Conservation (phyloP, 2,888 invertebrate species). For the Pristionchus maxplancki region DNA sequence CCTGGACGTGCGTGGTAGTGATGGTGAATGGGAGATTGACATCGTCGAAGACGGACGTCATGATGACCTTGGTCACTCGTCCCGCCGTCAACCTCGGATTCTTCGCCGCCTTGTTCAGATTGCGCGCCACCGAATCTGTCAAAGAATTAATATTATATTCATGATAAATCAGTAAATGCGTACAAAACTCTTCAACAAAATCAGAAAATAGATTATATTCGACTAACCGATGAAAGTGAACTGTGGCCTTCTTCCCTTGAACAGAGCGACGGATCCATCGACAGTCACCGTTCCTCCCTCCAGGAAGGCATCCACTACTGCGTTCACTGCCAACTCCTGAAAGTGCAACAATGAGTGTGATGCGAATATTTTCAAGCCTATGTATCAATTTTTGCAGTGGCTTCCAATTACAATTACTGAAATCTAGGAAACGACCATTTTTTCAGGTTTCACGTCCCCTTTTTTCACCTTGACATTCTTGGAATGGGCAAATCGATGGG, state of each 20-base stretch:
- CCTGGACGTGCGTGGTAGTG: slow-evolving; percentile 24
- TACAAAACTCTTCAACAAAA: too few relatives aligned
- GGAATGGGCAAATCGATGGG: slow-evolving; percentile 25
- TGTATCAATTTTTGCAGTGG: too few relatives aligned
- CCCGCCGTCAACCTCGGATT: background rate
- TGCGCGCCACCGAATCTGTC: slow-evolving; percentile 31
- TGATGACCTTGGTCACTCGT: background rate
- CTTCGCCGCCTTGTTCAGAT: slow-evolving; percentile 36
- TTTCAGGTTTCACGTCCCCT: background rate
- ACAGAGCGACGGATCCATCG: background rate
- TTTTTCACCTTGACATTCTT: slow-evolving; percentile 32
- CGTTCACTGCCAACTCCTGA: slow-evolving; percentile 49
- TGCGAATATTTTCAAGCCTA: too few relatives aligned
- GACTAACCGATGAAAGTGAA: slow-evolving; percentile 32
- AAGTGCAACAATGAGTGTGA: background rate
- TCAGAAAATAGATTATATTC: too few relatives aligned
- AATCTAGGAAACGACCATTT: too few relatives aligned
- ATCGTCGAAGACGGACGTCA: slow-evolving; percentile 13
- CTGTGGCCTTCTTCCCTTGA: slow-evolving; percentile 21
- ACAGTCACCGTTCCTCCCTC: slow-evolving; percentile 49
- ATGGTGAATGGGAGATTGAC: slow-evolving; percentile 44
- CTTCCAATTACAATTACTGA: too few relatives aligned
- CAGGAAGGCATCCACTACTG: slow-evolving; percentile 51
- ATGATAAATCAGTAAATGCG: too few relatives aligned
- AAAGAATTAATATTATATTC: background rate